Evolutionary conservation across 2,113 vertebrate species (phyloP).

Genomic region (Mesitornis unicolor): DNA sequence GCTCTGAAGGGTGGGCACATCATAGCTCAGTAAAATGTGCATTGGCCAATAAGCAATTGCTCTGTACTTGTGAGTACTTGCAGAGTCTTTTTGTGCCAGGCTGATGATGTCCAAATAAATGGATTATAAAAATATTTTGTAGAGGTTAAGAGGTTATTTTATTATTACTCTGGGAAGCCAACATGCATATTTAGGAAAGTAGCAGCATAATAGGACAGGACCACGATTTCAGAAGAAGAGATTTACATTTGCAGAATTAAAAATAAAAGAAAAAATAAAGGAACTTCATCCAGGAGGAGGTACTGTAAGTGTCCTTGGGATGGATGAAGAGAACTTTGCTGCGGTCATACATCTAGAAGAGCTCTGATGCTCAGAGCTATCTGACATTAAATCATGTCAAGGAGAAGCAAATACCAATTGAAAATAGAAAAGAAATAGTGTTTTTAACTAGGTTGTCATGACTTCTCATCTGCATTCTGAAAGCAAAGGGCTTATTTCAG

Average conservation of each 20-base stretch:
- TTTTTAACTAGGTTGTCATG: constrained; percentile 56
- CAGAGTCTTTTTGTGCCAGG: neutral
- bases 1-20: neutral
- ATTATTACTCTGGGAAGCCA: neutral
- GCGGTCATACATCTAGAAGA: neutral
- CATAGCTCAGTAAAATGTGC: neutral
- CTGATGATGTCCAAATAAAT: neutral
- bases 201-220: neutral
- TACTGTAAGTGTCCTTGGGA: neutral
- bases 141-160: neutral
- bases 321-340: neutral
- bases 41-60: neutral
- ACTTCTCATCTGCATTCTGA: constrained; percentile 34
- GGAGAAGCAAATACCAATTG: neutral
- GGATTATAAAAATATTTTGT: neutral
- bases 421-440: neutral
- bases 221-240: neutral
- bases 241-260: neutral
- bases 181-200: neutral
- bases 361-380: neutral
- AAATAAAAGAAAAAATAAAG: neutral
- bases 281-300: neutral
- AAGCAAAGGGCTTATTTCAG: constrained; percentile 37
- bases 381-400: constrained; percentile 45
- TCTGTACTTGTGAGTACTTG: neutral